Conservation (phyloP, 2,888 invertebrate genomes). For the Lobophora halterata region DNA sequence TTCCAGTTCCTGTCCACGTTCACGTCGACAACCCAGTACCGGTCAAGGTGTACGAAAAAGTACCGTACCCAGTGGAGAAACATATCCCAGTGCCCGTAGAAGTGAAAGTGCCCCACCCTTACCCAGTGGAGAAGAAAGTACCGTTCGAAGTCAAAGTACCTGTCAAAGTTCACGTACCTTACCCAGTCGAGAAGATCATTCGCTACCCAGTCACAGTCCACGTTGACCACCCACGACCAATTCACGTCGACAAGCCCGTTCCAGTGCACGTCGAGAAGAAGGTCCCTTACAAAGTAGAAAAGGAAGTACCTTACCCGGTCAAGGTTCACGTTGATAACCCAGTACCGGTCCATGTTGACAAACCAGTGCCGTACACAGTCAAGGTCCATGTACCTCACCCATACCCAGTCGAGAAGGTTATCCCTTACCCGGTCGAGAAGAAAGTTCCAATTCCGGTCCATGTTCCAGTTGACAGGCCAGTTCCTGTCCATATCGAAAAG, state of each 20-base stretch:
- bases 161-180: slow-evolving; percentile 87
- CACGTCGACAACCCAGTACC: slow-evolving; percentile 85
- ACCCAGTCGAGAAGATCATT: slow-evolving; percentile 86
- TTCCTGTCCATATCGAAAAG: slow-evolving; percentile 83
- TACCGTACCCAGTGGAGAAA: slow-evolving; percentile 87
- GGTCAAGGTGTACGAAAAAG: slow-evolving; percentile 80
- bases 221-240: slow-evolving; percentile 85
- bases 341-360: slow-evolving; percentile 88
- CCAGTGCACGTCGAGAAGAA: slow-evolving; percentile 87
- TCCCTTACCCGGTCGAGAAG: slow-evolving; percentile 84
- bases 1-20: slow-evolving; percentile 84
- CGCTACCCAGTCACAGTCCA: slow-evolving; percentile 86
- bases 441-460: slow-evolving; percentile 84
- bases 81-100: slow-evolving; percentile 85
- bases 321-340: slow-evolving; percentile 85
- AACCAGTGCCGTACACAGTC: slow-evolving; percentile 87
- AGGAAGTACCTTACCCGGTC: slow-evolving; percentile 85
- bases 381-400: slow-evolving; percentile 87
- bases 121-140: slow-evolving; percentile 86
- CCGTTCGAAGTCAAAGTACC: slow-evolving; percentile 84
- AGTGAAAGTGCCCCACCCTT: slow-evolving; percentile 86
- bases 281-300: slow-evolving; percentile 87
- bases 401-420: slow-evolving; percentile 84
- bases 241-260: slow-evolving; percentile 84
- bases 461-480: slow-evolving; percentile 81